phyloP scores from a whole-genome alignment of 1,140 invertebrate species.

The Drosophila dunni region DNA sequence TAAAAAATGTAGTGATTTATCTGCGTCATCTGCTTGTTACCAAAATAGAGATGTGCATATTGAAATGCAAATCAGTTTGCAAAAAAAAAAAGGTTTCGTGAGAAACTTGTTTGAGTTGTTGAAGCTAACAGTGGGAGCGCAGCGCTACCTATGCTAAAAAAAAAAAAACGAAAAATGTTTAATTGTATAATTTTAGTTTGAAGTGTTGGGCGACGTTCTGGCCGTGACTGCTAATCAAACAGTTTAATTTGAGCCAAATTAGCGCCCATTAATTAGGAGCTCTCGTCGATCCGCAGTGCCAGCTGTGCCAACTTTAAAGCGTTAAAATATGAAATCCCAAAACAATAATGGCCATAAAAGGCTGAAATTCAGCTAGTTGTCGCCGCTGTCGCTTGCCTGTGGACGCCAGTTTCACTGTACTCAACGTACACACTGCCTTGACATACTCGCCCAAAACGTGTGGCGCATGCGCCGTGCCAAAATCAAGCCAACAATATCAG shows the following conservation, averaged over 20 bases:
- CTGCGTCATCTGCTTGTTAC: too few relatives aligned
- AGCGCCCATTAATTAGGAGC: slow-evolving; percentile 64
- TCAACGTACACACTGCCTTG: slow-evolving; percentile 49
- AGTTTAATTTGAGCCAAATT: slow-evolving; percentile 54
- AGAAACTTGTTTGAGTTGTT: slow-evolving; percentile 3
- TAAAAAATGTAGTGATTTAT: too few relatives aligned
- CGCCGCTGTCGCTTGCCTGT: not conserved
- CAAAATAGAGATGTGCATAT: too few relatives aligned
- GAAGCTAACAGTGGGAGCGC: too few relatives aligned
- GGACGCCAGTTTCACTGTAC: slow-evolving; percentile 19
- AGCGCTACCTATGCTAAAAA: not conserved
- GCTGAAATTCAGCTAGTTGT: slow-evolving; percentile 39
- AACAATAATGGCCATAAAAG: slow-evolving; percentile 70
- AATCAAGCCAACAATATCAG: slow-evolving; percentile 33
- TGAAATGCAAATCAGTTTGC: slow-evolving; percentile 4
- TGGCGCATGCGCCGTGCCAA: slow-evolving; percentile 64
- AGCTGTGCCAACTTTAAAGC: slow-evolving; percentile 8
- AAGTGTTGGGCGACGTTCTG: slow-evolving; percentile 7
- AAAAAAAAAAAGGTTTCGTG: slow-evolving; percentile 1
- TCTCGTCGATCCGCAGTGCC: slow-evolving; percentile 1
- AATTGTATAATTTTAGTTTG: not conserved
- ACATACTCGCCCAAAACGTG: slow-evolving; percentile 80
- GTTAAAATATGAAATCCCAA: slow-evolving; percentile 67
- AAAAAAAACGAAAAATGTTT: not conserved
- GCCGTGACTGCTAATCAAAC: slow-evolving; percentile 53